Percentiles rank a stretch among this genome's conserved stretches.
Conservation (phyloP, 1,140 invertebrate species). For the Bombus terrestris region DNA sequence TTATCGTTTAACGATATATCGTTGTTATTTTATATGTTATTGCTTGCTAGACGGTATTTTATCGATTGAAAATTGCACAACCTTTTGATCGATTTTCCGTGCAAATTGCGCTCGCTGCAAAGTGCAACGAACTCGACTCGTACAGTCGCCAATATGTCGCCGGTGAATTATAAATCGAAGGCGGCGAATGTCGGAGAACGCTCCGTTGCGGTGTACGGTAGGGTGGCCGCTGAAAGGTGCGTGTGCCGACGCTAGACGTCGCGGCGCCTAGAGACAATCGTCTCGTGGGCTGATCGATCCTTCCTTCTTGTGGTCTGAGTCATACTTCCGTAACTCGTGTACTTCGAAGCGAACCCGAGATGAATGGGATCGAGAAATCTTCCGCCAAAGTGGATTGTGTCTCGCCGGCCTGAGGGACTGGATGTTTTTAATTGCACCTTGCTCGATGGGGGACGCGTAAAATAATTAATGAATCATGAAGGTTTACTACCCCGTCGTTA, state of each 20-base stretch:
- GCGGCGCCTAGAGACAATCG: slow-evolving; percentile 80
- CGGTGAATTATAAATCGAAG: slow-evolving; percentile 70
- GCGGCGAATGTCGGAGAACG: slow-evolving; percentile 48
- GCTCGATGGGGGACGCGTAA: background rate
- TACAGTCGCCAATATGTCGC: slow-evolving; percentile 55
- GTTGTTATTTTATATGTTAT: background rate
- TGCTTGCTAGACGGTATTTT: background rate
- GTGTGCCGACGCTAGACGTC: slow-evolving; percentile 79
- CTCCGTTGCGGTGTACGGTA: background rate
- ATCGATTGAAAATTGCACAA: background rate
- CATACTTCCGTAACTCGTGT: slow-evolving; percentile 69
- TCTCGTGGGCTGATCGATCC: slow-evolving; percentile 80
- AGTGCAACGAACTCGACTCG: slow-evolving; percentile 66
- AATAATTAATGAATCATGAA: slow-evolving; percentile 5
- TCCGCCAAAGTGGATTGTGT: slow-evolving; percentile 8
- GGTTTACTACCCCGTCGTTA: background rate
- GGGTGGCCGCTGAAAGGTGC: slow-evolving; percentile 61
- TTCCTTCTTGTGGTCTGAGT: slow-evolving; percentile 76
- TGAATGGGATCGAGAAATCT: slow-evolving; percentile 5
- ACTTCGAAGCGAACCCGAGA: slow-evolving; percentile 1
- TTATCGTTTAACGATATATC: background rate
- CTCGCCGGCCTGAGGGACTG: background rate
- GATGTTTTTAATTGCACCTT: slow-evolving; percentile 12
- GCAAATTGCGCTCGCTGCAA: background rate
- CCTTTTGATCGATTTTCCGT: background rate